phyloP scores from a whole-genome alignment of 2,888 invertebrate species.

The Scaptomyza tumidula region DNA sequence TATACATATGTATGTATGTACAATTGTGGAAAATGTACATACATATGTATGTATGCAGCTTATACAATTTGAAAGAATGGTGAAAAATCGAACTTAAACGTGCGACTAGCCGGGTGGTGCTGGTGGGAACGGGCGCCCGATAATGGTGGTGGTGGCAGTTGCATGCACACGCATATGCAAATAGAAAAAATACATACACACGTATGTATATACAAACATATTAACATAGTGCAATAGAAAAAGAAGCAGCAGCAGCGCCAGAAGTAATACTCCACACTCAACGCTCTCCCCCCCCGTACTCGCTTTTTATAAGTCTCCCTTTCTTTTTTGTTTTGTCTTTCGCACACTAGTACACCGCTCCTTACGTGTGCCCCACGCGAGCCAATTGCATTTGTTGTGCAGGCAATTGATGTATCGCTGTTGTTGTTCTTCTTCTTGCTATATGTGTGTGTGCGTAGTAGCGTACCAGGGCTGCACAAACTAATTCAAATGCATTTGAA shows the following conservation, averaged over 20 bases:
- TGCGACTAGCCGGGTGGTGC: conserved; percentile 53
- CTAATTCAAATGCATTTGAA: conserved; percentile 41
- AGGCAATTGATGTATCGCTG: conserved; percentile 52
- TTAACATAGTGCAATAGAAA: conserved; percentile 36
- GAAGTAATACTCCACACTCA: conserved; percentile 7
- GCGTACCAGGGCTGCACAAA: conserved; percentile 42
- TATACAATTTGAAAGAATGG: conserved; percentile 56
- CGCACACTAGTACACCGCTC: conserved; percentile 1
- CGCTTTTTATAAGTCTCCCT: not conserved
- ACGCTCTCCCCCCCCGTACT: conserved; percentile 4
- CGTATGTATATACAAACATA: not conserved
- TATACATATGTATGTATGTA: conserved; percentile 4
- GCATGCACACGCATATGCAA: conserved; percentile 54
- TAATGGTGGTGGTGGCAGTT: conserved; percentile 24
- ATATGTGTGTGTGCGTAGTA: conserved; percentile 11
- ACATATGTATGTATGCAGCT: conserved; percentile 19
- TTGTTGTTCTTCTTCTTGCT: conserved; percentile 21
- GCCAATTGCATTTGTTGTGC: conserved; percentile 55
- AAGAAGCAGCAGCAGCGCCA: conserved; percentile 16
- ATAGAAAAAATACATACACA: conserved; percentile 39
- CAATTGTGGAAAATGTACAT: not conserved
- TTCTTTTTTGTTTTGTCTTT: not conserved
- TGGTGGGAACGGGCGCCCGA: conserved; percentile 3
- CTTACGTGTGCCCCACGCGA: conserved; percentile 47
- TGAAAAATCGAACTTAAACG: conserved; percentile 75